phyloP scores from a whole-genome alignment of 2,797 vertebrate species.

The Meda fulgida region DNA sequence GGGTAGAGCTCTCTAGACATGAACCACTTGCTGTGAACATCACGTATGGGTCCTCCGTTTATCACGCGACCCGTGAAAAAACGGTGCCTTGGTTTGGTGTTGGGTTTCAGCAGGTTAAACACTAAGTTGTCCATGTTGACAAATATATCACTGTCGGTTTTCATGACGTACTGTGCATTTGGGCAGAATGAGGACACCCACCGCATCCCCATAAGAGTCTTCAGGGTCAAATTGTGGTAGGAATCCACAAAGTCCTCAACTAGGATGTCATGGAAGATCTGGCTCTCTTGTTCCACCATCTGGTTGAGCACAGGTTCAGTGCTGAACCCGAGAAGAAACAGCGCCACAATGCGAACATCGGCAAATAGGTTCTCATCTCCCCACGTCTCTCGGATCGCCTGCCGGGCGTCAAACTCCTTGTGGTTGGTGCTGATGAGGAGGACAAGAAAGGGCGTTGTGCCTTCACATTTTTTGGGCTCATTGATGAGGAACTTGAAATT shows the following conservation, averaged over 20 bases:
- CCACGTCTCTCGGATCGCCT: slow-evolving; percentile 98
- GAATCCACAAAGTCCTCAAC: slow-evolving; percentile 98
- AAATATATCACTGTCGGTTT: slow-evolving; percentile 99
- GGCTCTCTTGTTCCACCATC: slow-evolving; percentile 99
- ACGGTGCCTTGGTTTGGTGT: slow-evolving; percentile 90
- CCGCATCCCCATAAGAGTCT: slow-evolving; percentile 98
- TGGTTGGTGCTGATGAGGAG: slow-evolving; percentile 99
- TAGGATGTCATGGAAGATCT: slow-evolving; percentile 97
- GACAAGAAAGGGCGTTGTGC: slow-evolving; percentile 87
- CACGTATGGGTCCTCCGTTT: slow-evolving; percentile 95
- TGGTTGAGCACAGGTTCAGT: slow-evolving; percentile 90
- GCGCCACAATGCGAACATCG: slow-evolving; percentile 89
- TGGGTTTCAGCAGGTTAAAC: slow-evolving; percentile 93
- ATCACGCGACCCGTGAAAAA: slow-evolving; percentile 99
- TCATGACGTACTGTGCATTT: slow-evolving; percentile 95
- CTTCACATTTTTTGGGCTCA: slow-evolving; percentile 92
- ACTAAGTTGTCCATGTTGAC: slow-evolving; percentile 99
- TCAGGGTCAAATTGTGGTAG: slow-evolving; percentile 96
- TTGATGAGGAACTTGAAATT: slow-evolving; percentile 94
- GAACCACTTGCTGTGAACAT: slow-evolving; percentile 98
- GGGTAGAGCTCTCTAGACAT: slow-evolving; percentile 97
- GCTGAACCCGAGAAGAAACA: slow-evolving; percentile 93
- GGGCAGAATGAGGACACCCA: slow-evolving; percentile 96
- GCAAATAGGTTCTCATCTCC: slow-evolving; percentile 93
- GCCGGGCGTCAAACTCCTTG: slow-evolving; percentile 96